Base-by-base conservation (phyloP, 2,888 invertebrate species). In the Hemithea aestivaria region DNA sequence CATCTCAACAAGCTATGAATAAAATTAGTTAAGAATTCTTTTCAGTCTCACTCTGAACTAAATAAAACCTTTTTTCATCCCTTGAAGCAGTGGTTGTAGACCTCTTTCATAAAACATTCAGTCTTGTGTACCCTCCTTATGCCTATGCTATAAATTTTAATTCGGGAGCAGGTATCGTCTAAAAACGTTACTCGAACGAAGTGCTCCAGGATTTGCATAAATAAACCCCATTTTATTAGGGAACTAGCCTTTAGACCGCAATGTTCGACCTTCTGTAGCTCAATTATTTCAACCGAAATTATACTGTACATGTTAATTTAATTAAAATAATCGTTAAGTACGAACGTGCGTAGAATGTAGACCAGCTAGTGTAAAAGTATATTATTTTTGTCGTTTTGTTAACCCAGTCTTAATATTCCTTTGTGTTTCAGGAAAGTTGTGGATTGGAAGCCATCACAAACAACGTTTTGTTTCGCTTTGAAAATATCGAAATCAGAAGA, bases 61-160 rank as follows among this genome's bases (percentile, higher is more conserved):
- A 35, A 27, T 26, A 35, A 42, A 33, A 39, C 44, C 35, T 44
- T 43, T 38, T 42, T 38, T 32, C 35, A 31, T 32, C 35, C 29
- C 36, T 31, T 32, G 29, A 32, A 35, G 29, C 36, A 32, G 27
- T 6, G 20, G 28, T 9, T 9, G n/a, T 35, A 30, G 29, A 33
- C 32, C 20, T 41, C 35, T 42, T 58, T 56, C 44, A 56, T 64
- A 59, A 64, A 63, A 62, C 51, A 64, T 62, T 56, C 53, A 54
- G 50, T 40, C 25, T 11, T 8, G 7, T 26, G 41, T 45, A 51
- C 51, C 62, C 54, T 55, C 39, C 48, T 56, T 56, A 49, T 51
- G 48, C 45, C 43, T 36, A 38, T 45, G 43, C 53, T 49, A 56
- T 63, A 62, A 50, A 61, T 61, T 56, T 61, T 59, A 58, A 61